Evolutionary conservation across 2,113 vertebrate genomes (phyloP), one percentile per base, ranked within the genome.

Genomic region (Stegastes partitus): DNA sequence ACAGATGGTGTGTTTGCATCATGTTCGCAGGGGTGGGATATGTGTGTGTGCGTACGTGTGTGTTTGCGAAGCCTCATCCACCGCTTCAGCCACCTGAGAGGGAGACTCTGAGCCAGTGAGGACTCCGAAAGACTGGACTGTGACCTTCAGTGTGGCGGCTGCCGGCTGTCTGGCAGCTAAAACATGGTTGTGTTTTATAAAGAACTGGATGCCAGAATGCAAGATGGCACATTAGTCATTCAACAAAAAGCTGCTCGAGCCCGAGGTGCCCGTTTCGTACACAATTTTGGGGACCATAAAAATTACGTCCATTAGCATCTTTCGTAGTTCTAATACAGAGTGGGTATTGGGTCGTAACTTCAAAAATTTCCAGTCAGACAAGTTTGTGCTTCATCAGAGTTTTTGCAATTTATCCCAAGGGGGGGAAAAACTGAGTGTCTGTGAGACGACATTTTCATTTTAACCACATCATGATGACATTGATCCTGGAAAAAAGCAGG

Each of bases 1-100:
- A 74, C 82, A 90, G 85, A 91, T 83, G 83, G 82, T 63, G 68
- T 56, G 72, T 78, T 85, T 77, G 21, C 77, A 54, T 76, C 31
- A 51, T 70, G 72, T 82, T 75, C 11, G 7, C 47, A 54, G 31
- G 54, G 54, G 68, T 42, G 19, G 31, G 49, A 31, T 49, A 53
- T 31, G 4, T 71, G 51, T 68, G 71, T 57, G 59, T 45, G 42
- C 21, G 47, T 50, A 14, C 15, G 47, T 50, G 16, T 49, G 47
- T 49, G 47, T 66, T 26, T 54, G 15, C 7, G 31, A 21, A 54
- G 44, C 19, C 68, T 76, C 54, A 47, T 75, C 56, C 69, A 80
- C 45, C 49, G 22, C 71, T 0, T 14, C 1, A 9, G 44, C 72
- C 69, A 81, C 87, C 51, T 83, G 62, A 80, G 78, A 28, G 4